Evolutionary conservation across 2,888 invertebrate species (phyloP).

Genomic region (Spisula solida): DNA sequence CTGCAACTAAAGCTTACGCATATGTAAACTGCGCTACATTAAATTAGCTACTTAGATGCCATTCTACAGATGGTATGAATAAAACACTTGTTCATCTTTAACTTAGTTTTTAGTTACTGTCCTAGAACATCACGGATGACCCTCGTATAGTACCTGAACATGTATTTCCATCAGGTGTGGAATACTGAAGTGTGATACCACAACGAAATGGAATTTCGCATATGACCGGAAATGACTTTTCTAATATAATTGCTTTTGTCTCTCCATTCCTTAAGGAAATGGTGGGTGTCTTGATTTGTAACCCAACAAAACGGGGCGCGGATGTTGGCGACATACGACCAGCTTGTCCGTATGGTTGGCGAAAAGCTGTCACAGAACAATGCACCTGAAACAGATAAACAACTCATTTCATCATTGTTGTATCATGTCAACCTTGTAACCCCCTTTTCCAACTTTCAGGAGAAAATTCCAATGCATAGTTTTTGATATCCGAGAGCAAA

Average conservation of each 20-base stretch:
- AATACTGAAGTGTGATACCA: conserved; percentile 2
- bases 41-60: no score
- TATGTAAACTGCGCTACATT: no score
- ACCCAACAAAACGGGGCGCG: conserved; percentile 27
- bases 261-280: conserved; percentile 37
- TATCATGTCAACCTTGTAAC: no score
- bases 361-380: conserved; percentile 35
- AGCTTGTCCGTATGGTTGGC: conserved; percentile 18
- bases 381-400: conserved; percentile 23
- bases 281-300: conserved; percentile 22
- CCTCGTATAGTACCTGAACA: conserved; percentile 42
- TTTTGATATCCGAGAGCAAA: no score
- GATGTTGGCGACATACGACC: conserved; percentile 24
- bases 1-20: no score
- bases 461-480: no score
- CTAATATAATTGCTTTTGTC: conserved; percentile 34
- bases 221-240: conserved; percentile 28
- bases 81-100: no score
- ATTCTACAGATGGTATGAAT: no score
- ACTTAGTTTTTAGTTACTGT: no score
- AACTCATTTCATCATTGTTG: no score
- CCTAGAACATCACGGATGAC: no score
- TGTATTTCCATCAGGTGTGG: conserved; percentile 30
- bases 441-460: no score
- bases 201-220: neutral